A percentile compares a stretch with the other conserved stretches of the same genome.
Conservation (phyloP, 1,140 invertebrate species). For the Leptonema lineaticorne region DNA sequence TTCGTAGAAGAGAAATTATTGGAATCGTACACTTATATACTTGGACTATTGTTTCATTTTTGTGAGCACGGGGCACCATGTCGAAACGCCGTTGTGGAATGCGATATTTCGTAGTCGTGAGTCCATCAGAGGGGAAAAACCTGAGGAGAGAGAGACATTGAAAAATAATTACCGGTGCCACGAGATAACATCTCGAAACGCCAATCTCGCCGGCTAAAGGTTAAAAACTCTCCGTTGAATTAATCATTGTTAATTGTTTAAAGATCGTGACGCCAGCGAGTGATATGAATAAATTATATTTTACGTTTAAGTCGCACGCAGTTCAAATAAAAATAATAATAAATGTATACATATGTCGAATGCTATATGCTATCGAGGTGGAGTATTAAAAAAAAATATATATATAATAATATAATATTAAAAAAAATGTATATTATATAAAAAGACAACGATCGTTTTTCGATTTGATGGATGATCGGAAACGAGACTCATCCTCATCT, state of each 20-base stretch:
- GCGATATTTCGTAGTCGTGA: background rate
- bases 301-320: conserved; percentile 33
- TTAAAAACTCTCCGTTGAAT: conserved; percentile 19
- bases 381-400: background rate
- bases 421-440: conserved; percentile 1
- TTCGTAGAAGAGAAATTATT: conserved; percentile 11
- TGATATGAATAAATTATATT: conserved; percentile 39
- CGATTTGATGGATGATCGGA: conserved; percentile 37
- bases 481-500: conserved; percentile 29
- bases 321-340: conserved; percentile 34
- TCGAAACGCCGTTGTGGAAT: background rate
- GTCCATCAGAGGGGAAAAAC: background rate
- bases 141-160: background rate
- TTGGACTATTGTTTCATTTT: background rate
- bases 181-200: conserved; percentile 1
- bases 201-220: background rate
- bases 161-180: conserved; percentile 10
- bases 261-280: conserved; percentile 33
- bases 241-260: conserved; percentile 38
- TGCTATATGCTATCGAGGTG: background rate
- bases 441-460: conserved; percentile 17
- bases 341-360: background rate
- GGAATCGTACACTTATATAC: background rate
- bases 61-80: background rate
- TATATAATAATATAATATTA: background rate